phyloP scores from a whole-genome alignment of 2,113 vertebrate species.

The Genyomyrus donnyi region DNA sequence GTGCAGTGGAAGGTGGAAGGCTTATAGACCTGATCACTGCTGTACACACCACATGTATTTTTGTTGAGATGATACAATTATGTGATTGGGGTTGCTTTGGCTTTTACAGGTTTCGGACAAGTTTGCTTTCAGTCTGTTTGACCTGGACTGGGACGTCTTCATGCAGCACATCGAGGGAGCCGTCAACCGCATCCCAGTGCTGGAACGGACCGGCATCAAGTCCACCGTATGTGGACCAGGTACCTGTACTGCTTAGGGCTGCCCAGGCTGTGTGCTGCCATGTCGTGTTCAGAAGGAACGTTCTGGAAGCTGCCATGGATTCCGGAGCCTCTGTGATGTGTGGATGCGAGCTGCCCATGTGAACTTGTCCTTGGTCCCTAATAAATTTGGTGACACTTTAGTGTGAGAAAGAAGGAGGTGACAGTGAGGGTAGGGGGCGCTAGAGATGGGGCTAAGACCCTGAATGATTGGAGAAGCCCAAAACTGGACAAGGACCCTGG shows the following conservation, averaged over 20 bases:
- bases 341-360: background rate
- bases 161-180: constrained; percentile 85
- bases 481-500: background rate
- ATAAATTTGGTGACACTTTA: background rate
- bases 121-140: constrained; percentile 92
- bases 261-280: background rate
- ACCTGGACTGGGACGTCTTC: constrained; percentile 95
- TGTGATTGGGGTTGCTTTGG: constrained; percentile 1
- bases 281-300: background rate
- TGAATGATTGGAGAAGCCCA: background rate
- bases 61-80: background rate
- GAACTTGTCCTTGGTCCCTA: background rate
- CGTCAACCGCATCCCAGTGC: constrained; percentile 74
- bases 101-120: constrained; percentile 74
- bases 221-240: constrained; percentile 94
- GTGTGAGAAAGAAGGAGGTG: background rate
- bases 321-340: background rate
- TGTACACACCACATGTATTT: background rate
- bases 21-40: background rate
- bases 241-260: constrained; percentile 35
- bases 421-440: background rate
- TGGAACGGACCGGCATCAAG: constrained; percentile 88
- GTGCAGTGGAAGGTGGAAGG: background rate
- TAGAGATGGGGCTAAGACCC: background rate
- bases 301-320: background rate